Base-by-base conservation (phyloP, 2,113 vertebrate genomes). In the Genyomyrus donnyi region DNA sequence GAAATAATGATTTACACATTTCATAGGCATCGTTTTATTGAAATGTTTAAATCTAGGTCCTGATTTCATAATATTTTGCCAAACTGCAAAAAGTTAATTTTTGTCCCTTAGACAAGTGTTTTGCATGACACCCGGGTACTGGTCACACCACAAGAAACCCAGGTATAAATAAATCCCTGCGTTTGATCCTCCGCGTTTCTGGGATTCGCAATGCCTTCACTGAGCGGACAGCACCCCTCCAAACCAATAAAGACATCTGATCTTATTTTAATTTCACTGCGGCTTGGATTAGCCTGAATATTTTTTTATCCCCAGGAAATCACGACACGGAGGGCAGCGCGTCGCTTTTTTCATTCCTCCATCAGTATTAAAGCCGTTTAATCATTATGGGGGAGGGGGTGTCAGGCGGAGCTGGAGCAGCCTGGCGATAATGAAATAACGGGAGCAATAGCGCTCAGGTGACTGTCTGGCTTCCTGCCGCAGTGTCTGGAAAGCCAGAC, bases 381-480 rank as follows among this genome's bases (percentile, higher is more conserved):
- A 92, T 96, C 91, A 94, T 95, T 94, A 95, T 80, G 74, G 74
- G 74, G 95, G 94, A 94, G 94, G 94, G 91, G 88, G 92, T 95
- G 94, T 95, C 95, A 95, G 94, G 91, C 90, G 90, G 92, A 92
- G 93, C 93, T 92, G 93, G 94, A 95, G 94, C n/a, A 39, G 92
- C 93, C 39, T 86, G 87, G 90, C 94, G 95, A 96, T 95, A 95
- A 96, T 95, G 92, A 93, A 62, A 94, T 93, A 95, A 93, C 95
- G 93, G 94, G 94, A 95, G 91, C 1, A 50, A 94, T 95, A 94
- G 96, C 94, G 95, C 95, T 96, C 94, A 97, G 96, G 96, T 97
- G 96, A 96, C 96, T 96, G 97, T 97, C 97, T 97, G 96, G 95
- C 96, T 93, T 93, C 95, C 93, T 90, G 92, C 94, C 89, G 91